Evolutionary conservation across 2,797 vertebrate genomes (phyloP), one percentile per base, ranked within the genome.

Genomic region (Cuniculus paca): DNA sequence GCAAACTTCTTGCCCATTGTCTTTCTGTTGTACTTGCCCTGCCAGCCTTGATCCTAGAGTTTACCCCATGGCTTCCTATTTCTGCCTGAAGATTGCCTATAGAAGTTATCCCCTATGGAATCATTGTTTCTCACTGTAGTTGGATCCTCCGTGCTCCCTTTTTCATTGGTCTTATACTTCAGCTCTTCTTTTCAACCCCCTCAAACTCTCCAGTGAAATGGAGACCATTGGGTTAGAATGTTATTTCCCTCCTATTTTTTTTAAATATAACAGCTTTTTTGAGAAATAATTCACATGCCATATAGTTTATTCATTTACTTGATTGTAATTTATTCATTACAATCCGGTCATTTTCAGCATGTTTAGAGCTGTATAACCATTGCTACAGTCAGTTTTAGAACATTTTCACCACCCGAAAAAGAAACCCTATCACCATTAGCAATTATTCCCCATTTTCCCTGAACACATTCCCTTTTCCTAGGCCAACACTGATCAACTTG

Each of bases 21-120:
- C 39, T 85, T 95, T 94, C 36, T 95, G 2, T 94, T 88, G 58
- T 63, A 68, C 52, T 11, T 93, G 19, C 45, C 54, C 19, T 95
- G 39, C 87, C 60, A 91, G 17, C 34, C 45, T 36, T 48, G 88
- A 11, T 88, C 28, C 45, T 42, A 39, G 19, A 65, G 42, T 90
- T 84, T 19, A 84, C 54, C 48, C 36, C 28, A 22, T 92, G 42
- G 54, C 24, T 50, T 93, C 95, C 50, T 70, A 11, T 92, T 92
- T 52, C 10, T 87, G 60, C 2, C 16, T 75, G n/a, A 85, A 95
- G 56, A 54, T 70, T 81, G 34, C 72, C 58, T 93, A 1, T 80
- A 68, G 85, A 79, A 34, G 42, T 88, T 45, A 81, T 87, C 77
- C 13, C 12, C 16, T 20, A 19, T 75, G 34, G 63, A 88, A 78